Conservation (phyloP, 2,888 invertebrate species). For the Eurytoma adleriae region DNA sequence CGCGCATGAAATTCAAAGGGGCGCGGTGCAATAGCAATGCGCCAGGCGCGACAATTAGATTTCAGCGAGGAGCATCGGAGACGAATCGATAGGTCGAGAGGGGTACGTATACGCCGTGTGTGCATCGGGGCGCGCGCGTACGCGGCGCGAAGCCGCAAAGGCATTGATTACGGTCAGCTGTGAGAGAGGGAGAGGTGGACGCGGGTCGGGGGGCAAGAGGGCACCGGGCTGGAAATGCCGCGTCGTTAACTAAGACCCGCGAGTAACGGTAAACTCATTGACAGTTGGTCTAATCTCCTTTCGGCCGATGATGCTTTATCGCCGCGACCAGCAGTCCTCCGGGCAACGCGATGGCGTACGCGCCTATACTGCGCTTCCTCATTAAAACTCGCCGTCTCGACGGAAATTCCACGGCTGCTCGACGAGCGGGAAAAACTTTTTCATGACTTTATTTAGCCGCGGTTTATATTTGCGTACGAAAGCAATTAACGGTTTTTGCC, state of each 20-base stretch:
- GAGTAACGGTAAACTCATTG: slow-evolving; percentile 23
- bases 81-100: neutral
- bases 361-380: neutral
- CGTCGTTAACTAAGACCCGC: slow-evolving; percentile 27
- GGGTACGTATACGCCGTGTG: neutral
- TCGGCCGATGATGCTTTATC: slow-evolving; percentile 35
- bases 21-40: neutral
- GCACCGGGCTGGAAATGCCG: neutral
- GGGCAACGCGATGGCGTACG: neutral
- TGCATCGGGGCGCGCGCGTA: neutral
- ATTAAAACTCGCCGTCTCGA: neutral
- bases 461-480: slow-evolving; percentile 16
- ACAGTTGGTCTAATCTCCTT: slow-evolving; percentile 33
- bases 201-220: neutral
- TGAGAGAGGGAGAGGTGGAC: neutral
- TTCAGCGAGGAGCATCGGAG: neutral
- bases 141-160: slow-evolving; percentile 2
- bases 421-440: neutral
- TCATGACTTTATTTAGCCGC: neutral
- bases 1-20: slow-evolving; percentile 18
- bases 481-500: slow-evolving; percentile 13
- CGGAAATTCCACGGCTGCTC: neutral
- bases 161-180: slow-evolving; percentile 38
- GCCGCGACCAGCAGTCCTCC: neutral
- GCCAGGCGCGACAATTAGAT: slow-evolving; percentile 22